Percentiles rank a stretch among this genome's conserved stretches.
Evolutionary conservation across 1,140 invertebrate genomes (phyloP).

Genomic region (Bombus consobrinus): DNA sequence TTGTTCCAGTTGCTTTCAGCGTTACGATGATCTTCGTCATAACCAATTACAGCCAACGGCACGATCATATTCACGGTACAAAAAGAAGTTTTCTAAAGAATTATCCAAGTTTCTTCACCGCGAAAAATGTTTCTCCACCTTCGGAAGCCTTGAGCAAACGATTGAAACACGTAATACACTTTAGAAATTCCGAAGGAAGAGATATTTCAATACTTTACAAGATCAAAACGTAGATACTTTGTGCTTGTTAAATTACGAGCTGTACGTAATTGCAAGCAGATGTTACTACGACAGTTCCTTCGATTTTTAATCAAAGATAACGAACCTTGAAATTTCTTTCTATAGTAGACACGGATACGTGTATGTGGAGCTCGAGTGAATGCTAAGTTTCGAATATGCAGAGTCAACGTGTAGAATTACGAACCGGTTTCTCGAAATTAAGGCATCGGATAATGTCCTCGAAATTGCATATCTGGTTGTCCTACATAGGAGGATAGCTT

Average conservation of each 20-base stretch:
- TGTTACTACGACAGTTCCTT: neutral
- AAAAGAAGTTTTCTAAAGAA: neutral
- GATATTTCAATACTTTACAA: neutral
- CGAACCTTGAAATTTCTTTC: neutral
- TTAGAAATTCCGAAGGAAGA: neutral
- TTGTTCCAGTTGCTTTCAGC: neutral
- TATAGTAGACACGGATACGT: neutral
- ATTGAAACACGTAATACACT: neutral
- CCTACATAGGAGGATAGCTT: neutral
- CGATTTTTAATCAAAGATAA: neutral
- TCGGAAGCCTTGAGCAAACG: neutral
- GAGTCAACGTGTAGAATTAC: neutral
- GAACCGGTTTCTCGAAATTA: constrained; percentile 13
- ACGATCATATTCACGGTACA: neutral
- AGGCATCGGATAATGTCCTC: neutral
- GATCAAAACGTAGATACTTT: neutral
- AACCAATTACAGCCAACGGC: neutral
- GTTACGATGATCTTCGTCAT: neutral
- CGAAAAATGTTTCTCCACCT: neutral
- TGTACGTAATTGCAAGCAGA: neutral
- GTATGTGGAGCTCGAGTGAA: neutral
- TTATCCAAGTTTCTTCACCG: neutral
- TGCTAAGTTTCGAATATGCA: neutral
- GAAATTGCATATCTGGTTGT: neutral
- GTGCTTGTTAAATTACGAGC: neutral